phyloP scores from a whole-genome alignment of 2,888 invertebrate species.

The Syrista parreyssii region DNA sequence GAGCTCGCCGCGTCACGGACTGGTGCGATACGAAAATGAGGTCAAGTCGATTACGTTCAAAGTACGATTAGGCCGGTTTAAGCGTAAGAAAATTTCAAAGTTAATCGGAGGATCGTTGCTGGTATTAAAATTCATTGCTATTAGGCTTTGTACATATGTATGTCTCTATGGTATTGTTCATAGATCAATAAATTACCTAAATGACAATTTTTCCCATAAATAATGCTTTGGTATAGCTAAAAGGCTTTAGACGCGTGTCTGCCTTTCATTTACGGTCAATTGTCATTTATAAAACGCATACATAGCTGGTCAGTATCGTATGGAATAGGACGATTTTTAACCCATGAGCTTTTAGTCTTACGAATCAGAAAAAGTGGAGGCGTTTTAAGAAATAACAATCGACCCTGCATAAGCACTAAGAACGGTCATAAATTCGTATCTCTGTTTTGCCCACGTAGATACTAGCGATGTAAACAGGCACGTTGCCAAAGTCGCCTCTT shows the following conservation, averaged over 20 bases:
- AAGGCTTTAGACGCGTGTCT: too few relatives aligned
- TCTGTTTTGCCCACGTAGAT: background rate
- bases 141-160: background rate
- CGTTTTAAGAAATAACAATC: background rate
- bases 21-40: constrained; percentile 21
- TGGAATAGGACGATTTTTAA: background rate
- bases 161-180: background rate
- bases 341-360: background rate
- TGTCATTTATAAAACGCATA: background rate
- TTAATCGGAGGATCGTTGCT: background rate
- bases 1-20: constrained; percentile 25
- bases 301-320: too few relatives aligned
- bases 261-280: background rate
- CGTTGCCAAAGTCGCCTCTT: background rate
- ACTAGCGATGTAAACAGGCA: background rate
- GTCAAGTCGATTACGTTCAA: constrained; percentile 23
- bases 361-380: background rate
- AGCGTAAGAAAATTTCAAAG: constrained; percentile 3
- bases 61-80: background rate
- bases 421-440: background rate
- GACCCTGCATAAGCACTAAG: background rate
- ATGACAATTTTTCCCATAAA: too few relatives aligned
- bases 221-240: too few relatives aligned
- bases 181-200: background rate
- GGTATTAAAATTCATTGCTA: background rate